A percentile compares a stretch with the other conserved stretches of the same genome.
phyloP scores from a whole-genome alignment of 2,797 vertebrate genomes.

The Alca torda region DNA sequence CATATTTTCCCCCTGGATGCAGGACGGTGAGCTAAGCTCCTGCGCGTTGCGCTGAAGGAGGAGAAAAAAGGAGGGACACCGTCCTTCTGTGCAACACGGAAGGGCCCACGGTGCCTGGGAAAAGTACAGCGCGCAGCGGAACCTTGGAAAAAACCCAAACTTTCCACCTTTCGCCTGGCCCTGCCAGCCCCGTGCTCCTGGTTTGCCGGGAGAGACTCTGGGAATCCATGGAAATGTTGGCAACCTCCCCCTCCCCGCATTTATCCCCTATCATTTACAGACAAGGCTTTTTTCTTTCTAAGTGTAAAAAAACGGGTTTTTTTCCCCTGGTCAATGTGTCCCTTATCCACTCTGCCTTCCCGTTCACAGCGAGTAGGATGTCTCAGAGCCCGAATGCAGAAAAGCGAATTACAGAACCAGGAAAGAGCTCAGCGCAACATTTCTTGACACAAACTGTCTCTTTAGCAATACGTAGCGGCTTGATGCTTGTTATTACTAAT shows the following conservation, averaged over 20 bases:
- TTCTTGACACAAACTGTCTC: conserved; percentile 37
- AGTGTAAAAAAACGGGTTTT: background rate
- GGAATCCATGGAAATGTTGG: background rate
- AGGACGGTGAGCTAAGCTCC: background rate
- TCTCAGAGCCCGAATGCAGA: background rate
- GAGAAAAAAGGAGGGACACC: background rate
- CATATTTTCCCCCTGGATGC: background rate
- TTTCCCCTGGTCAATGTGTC: background rate
- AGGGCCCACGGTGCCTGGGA: background rate
- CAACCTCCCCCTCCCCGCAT: background rate
- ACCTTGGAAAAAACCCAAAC: background rate
- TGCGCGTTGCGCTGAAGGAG: background rate
- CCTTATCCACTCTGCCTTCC: conserved; percentile 1
- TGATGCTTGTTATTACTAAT: conserved; percentile 3
- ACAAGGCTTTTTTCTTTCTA: background rate
- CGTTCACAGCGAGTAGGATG: background rate
- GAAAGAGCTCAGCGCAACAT: conserved; percentile 26
- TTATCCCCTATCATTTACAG: background rate
- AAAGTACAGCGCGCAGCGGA: background rate
- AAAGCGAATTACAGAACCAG: conserved; percentile 19
- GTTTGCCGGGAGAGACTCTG: background rate
- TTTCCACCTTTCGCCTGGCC: background rate
- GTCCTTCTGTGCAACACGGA: background rate
- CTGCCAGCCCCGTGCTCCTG: background rate
- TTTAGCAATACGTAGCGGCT: conserved; percentile 32